These are phyloP conservation scores for Rosalia funebris DNA, from an alignment of 2,888 invertebrate species.

Conservation along the genomic window DNA sequence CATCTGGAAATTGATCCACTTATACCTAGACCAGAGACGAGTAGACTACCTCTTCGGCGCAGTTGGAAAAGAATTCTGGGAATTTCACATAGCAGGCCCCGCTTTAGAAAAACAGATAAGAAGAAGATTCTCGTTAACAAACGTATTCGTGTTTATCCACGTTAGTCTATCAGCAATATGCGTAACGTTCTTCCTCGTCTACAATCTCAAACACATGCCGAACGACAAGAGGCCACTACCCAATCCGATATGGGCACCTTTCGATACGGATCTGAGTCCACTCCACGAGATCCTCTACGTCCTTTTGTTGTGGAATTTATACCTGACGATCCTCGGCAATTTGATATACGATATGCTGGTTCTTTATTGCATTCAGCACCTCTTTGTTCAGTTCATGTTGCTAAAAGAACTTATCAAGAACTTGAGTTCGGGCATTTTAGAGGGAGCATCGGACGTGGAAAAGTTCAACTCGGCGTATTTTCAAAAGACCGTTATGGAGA, in stretches of 20 bases:
- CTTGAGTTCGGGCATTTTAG: constrained; percentile 34
- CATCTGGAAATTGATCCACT: constrained; percentile 32
- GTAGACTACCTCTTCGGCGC: constrained; percentile 36
- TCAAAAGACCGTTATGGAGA: constrained; percentile 33
- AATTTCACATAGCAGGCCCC: constrained; percentile 33
- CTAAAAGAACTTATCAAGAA: constrained; percentile 35
- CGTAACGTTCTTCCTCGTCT: constrained; percentile 25
- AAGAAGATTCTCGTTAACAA: constrained; percentile 29
- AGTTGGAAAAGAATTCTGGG: constrained; percentile 39
- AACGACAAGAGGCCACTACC: constrained; percentile 39
- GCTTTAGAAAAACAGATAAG: constrained; percentile 24
- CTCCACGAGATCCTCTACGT: constrained; percentile 38
- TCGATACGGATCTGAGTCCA: constrained; percentile 41
- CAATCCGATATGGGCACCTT: constrained; percentile 39
- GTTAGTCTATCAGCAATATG: constrained; percentile 16
- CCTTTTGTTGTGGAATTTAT: constrained; percentile 36
- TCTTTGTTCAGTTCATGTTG: constrained; percentile 38
- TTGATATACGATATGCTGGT: constrained; percentile 38
- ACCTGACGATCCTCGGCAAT: constrained; percentile 37
- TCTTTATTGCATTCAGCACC: constrained; percentile 38
- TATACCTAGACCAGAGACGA: constrained; percentile 29
- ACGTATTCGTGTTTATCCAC: constrained; percentile 23
- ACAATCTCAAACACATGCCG: constrained; percentile 38
- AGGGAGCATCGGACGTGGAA: constrained; percentile 27
- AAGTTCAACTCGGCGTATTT: constrained; percentile 38